phyloP scores from a whole-genome alignment of 2,888 invertebrate genomes.

The Drosophila longiperda region DNA sequence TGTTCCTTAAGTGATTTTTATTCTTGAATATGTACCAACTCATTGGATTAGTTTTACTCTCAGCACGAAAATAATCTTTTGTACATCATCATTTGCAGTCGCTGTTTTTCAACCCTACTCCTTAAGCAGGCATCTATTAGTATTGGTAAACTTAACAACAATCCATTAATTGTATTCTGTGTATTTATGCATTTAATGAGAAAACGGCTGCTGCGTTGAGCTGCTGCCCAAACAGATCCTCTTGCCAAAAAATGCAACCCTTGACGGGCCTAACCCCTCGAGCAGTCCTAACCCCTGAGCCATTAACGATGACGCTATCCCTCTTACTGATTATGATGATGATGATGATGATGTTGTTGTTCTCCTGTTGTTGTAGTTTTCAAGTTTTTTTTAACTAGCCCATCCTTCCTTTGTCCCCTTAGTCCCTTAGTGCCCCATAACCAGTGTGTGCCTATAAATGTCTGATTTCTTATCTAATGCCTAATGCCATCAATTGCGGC shows the following conservation, averaged over 20 bases:
- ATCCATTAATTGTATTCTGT: slow-evolving; percentile 38
- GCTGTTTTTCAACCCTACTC: neutral
- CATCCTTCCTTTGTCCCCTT: slow-evolving; percentile 7
- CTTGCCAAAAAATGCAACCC: slow-evolving; percentile 22
- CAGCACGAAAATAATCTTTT: neutral
- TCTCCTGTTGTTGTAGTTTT: slow-evolving; percentile 7
- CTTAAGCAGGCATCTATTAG: neutral
- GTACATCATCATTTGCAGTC: neutral
- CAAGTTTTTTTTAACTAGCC: slow-evolving; percentile 28
- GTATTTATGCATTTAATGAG: neutral
- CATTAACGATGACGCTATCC: slow-evolving; percentile 21
- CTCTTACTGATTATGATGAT: slow-evolving; percentile 18
- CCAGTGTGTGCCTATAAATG: slow-evolving; percentile 65
- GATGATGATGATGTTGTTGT: slow-evolving; percentile 22
- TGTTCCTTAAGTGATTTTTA: neutral
- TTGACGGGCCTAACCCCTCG: neutral
- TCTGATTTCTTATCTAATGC: slow-evolving; percentile 83
- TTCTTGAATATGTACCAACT: neutral
- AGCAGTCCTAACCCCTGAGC: slow-evolving; percentile 29
- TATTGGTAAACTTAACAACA: slow-evolving; percentile 10
- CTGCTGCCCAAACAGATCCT: slow-evolving; percentile 13
- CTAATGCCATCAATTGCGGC: slow-evolving; percentile 82
- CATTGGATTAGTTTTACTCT: neutral
- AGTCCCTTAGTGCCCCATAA: slow-evolving; percentile 7
- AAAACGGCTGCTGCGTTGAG: neutral